Conservation (phyloP, 2,113 vertebrate genomes). For the Dendropsophus ebraccatus region DNA sequence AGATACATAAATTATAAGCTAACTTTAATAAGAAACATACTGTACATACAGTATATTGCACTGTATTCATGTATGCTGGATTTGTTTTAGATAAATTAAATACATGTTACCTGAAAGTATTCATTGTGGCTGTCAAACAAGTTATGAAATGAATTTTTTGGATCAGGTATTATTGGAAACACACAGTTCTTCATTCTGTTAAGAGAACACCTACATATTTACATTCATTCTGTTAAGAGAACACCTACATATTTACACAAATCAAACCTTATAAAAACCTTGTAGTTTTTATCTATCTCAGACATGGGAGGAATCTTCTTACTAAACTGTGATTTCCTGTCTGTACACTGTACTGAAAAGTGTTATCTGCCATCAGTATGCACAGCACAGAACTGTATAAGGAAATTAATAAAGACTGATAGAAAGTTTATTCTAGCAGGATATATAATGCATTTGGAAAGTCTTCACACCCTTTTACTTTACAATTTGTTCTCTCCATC, state of each 20-base stretch:
- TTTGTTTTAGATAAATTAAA: background rate
- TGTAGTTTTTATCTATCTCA: constrained; percentile 5
- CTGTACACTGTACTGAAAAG: background rate
- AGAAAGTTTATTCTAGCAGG: background rate
- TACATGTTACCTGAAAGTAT: constrained; percentile 45
- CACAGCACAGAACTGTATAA: background rate
- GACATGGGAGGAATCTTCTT: background rate
- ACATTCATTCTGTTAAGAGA: too few species aligned
- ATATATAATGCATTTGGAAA: too few species aligned
- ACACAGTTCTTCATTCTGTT: constrained; percentile 36
- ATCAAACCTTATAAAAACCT: background rate
- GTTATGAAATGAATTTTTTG: constrained; percentile 48
- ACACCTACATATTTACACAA: background rate
- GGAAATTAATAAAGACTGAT: background rate
- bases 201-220: background rate
- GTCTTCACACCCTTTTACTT: too few species aligned
- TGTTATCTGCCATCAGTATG: background rate
- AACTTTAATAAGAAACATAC: too few species aligned
- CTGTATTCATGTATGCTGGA: background rate
- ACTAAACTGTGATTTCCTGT: constrained; percentile 4
- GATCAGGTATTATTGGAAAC: constrained; percentile 46
- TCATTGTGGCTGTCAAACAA: constrained; percentile 27
- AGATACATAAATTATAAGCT: too few species aligned
- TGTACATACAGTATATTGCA: background rate
- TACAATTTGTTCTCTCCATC: too few species aligned